These are phyloP conservation scores for Hemithea aestivaria DNA, from an alignment of 2,888 invertebrate genomes.

Conservation along the genomic window DNA sequence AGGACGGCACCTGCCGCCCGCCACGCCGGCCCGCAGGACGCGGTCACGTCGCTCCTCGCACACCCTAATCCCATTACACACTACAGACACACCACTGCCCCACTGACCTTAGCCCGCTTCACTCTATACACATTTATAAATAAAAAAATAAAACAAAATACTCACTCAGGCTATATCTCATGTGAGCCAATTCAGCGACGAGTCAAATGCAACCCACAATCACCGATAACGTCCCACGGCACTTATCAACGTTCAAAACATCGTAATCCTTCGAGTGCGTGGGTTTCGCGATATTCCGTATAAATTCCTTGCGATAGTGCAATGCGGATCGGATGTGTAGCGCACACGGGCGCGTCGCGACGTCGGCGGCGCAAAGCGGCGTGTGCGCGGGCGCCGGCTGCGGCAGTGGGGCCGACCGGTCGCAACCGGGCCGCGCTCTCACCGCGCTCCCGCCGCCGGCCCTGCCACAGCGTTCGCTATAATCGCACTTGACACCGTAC, in stretches of 20 bases:
- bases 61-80: conserved; percentile 56
- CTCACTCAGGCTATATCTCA: conserved; percentile 24
- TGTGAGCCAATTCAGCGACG: conserved; percentile 29
- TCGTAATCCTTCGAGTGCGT: conserved; percentile 42
- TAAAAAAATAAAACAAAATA: conserved; percentile 13
- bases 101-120: conserved; percentile 52
- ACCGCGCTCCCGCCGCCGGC: conserved; percentile 48
- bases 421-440: conserved; percentile 76
- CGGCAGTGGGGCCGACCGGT: conserved; percentile 74
- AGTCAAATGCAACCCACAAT: conserved; percentile 35
- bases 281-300: conserved; percentile 43
- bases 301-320: conserved; percentile 41
- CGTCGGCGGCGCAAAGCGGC: conserved; percentile 71
- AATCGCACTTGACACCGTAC: conserved; percentile 76
- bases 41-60: conserved; percentile 33
- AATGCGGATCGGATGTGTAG: conserved; percentile 38
- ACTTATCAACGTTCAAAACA: conserved; percentile 53
- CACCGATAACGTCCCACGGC: conserved; percentile 43
- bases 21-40: conserved; percentile 32
- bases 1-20: conserved; percentile 16
- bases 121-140: conserved; percentile 12
- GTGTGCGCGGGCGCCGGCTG: conserved; percentile 59
- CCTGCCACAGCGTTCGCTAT: conserved; percentile 59
- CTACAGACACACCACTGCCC: conserved; percentile 51
- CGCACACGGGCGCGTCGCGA: conserved; percentile 72